Conservation (phyloP, 2,113 vertebrate genomes). For the Ailuropoda melanoleuca region DNA sequence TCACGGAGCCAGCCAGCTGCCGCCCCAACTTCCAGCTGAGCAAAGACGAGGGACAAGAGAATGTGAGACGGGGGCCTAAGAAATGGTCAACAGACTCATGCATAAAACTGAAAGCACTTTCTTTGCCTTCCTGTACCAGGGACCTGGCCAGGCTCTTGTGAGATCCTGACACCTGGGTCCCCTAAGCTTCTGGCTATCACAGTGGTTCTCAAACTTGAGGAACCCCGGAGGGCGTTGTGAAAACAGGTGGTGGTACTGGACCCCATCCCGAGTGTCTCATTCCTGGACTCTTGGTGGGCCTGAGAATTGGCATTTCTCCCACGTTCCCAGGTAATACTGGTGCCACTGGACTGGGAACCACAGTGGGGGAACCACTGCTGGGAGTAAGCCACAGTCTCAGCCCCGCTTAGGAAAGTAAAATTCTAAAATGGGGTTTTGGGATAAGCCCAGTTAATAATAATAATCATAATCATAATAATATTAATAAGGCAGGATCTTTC, state of each 20-base stretch:
- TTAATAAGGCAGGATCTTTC: neutral
- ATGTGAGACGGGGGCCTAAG: accelerated
- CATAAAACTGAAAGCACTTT: neutral
- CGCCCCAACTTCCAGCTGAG: accelerated
- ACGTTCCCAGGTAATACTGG: neutral
- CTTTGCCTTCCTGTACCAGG: neutral
- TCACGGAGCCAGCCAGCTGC: neutral
- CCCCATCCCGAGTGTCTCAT: neutral
- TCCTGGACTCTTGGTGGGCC: neutral
- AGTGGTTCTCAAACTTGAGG: neutral
- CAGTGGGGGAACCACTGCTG: neutral
- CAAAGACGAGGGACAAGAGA: neutral
- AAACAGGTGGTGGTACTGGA: neutral
- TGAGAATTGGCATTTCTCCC: neutral
- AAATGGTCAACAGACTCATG: neutral
- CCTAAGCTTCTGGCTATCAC: neutral
- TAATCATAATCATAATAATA: too few species aligned
- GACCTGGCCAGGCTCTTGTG: neutral
- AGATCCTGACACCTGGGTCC: neutral
- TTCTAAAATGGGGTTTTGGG: neutral
- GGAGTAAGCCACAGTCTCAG: neutral
- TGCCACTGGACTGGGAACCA: neutral
- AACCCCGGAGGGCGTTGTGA: neutral
- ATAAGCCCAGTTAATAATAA: neutral
- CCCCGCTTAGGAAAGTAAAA: neutral